These are phyloP conservation scores for Lophura nycthemera DNA, from an alignment of 2,113 vertebrate genomes.

Conservation along the genomic window DNA sequence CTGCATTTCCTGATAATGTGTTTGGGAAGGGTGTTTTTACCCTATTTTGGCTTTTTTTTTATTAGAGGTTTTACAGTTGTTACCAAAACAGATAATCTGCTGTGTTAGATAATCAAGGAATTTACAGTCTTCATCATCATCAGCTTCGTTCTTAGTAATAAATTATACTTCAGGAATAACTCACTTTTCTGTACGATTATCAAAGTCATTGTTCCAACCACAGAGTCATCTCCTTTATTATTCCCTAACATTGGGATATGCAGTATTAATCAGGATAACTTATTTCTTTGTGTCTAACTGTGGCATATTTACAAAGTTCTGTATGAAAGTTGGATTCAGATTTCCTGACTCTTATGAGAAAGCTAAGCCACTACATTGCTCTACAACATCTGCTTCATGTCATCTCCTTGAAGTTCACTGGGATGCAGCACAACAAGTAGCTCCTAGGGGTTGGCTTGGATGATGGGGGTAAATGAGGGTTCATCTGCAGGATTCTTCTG, in stretches of 20 bases:
- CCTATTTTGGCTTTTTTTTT: not conserved
- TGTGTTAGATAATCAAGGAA: not conserved
- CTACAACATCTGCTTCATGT: constrained; percentile 5
- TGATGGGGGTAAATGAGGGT: accelerated
- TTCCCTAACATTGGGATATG: not conserved
- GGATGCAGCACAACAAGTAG: not conserved
- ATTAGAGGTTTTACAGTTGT: not conserved
- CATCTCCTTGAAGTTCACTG: not conserved
- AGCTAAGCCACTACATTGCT: not conserved
- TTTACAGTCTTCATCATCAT: not conserved
- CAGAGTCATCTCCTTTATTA: not conserved
- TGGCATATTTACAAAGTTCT: not conserved
- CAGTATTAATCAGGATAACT: not conserved
- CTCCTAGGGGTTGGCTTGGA: not conserved
- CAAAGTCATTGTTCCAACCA: not conserved
- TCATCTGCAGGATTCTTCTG: not conserved
- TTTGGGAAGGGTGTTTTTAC: not conserved
- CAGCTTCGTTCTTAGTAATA: not conserved
- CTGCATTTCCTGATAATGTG: not conserved
- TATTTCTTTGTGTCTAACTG: not conserved
- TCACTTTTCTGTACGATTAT: not conserved
- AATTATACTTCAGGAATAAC: not conserved
- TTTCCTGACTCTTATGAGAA: not conserved
- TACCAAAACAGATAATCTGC: not conserved
- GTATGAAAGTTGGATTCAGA: not conserved